These are phyloP conservation scores for Protonibea diacanthus DNA, from an alignment of 2,797 vertebrate genomes.

Conservation along the genomic window DNA sequence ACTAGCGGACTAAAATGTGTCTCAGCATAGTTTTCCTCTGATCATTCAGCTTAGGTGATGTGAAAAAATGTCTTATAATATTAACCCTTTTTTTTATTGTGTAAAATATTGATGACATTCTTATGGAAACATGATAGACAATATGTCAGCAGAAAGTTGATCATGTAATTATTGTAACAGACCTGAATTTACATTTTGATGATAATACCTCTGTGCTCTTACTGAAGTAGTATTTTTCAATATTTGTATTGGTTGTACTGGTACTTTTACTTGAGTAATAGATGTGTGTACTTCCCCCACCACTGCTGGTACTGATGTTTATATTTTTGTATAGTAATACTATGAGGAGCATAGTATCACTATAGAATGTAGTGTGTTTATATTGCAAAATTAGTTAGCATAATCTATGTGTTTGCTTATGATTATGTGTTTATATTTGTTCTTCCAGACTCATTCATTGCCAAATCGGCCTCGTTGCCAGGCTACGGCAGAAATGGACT, in stretches of 20 bases:
- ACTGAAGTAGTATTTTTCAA: not conserved
- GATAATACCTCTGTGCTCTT: not conserved
- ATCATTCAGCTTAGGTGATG: no score
- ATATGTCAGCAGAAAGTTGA: no score
- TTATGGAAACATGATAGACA: no score
- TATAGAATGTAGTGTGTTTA: not conserved
- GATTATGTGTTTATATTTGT: constrained; percentile 45
- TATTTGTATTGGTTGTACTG: no score
- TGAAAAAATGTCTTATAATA: no score
- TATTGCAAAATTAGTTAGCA: not conserved
- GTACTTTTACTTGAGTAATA: not conserved
- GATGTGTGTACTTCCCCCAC: not conserved
- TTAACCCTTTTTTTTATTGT: no score
- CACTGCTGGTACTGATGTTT: not conserved
- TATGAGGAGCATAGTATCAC: not conserved
- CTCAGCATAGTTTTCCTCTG: no score
- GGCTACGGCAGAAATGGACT: constrained; percentile 93
- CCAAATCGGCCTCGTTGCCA: constrained; percentile 96
- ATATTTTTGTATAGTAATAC: not conserved
- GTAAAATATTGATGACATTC: no score
- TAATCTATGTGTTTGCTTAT: constrained; percentile 24
- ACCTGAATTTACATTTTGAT: not conserved
- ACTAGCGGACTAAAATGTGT: no score
- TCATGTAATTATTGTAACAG: no score
- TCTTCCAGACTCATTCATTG: constrained; percentile 90